These are phyloP conservation scores for Monopis laevigella DNA, from an alignment of 2,888 invertebrate species.

Conservation along the genomic window DNA sequence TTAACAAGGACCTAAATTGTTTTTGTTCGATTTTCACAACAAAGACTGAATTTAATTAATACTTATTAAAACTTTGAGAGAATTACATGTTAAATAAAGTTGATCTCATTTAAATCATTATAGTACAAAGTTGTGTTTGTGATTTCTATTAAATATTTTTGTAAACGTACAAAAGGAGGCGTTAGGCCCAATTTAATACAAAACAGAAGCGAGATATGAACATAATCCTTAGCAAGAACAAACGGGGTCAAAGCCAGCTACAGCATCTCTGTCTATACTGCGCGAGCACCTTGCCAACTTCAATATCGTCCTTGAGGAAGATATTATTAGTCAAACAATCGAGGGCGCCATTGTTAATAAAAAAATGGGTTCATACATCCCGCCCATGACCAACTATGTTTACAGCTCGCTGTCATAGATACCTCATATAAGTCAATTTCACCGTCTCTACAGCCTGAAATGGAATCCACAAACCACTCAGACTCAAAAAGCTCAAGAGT, in stretches of 20 bases:
- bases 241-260: constrained; percentile 13
- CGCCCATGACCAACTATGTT: constrained; percentile 9
- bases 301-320: constrained; percentile 4
- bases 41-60: not conserved
- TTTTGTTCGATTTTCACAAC: not conserved
- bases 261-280: constrained; percentile 10
- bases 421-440: not conserved
- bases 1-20: constrained; percentile 15
- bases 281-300: constrained; percentile 7
- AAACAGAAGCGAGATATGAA: constrained; percentile 13
- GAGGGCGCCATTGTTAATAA: constrained; percentile 14
- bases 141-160: too few relatives aligned
- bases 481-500: constrained; percentile 8
- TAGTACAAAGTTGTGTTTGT: too few relatives aligned
- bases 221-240: constrained; percentile 11
- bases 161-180: too few relatives aligned
- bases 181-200: not conserved
- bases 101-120: too few relatives aligned
- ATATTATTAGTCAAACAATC: constrained; percentile 8
- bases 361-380: constrained; percentile 11
- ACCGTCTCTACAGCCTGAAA: not conserved
- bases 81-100: too few relatives aligned
- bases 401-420: constrained; percentile 8
- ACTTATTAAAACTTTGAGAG: too few relatives aligned
- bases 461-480: too few relatives aligned